phyloP scores from a whole-genome alignment of 2,797 vertebrate species.

The Siniperca undulata region DNA sequence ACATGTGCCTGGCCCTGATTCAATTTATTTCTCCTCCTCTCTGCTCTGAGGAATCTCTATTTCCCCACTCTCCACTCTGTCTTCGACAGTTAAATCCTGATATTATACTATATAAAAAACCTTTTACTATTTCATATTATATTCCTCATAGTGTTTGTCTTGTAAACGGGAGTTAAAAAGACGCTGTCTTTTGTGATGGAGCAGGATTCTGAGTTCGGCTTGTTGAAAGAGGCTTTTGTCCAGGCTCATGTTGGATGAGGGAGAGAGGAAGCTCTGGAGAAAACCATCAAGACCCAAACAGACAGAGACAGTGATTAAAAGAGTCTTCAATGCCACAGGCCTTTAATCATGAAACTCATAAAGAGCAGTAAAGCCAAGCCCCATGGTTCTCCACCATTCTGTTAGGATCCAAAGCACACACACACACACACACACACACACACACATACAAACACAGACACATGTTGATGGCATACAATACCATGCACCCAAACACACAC shows the following conservation, averaged over 20 bases:
- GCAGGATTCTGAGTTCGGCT: background rate
- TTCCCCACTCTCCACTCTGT: background rate
- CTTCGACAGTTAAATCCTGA: slow-evolving; percentile 1
- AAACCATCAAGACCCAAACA: slow-evolving; percentile 54
- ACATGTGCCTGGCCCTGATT: slow-evolving; percentile 37
- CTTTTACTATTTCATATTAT: slow-evolving; percentile 19
- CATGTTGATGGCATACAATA: slow-evolving; percentile 15
- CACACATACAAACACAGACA: background rate
- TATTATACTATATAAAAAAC: slow-evolving; percentile 22
- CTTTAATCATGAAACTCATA: slow-evolving; percentile 68
- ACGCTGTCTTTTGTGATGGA: slow-evolving; percentile 21
- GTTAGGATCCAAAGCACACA: slow-evolving; percentile 27
- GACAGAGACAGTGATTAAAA: slow-evolving; percentile 63
- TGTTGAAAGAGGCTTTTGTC: slow-evolving; percentile 62
- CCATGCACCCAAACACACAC: slow-evolving; percentile 13
- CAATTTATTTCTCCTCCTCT: slow-evolving; percentile 39
- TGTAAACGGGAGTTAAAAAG: slow-evolving; percentile 35
- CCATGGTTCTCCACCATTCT: slow-evolving; percentile 27
- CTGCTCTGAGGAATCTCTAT: slow-evolving; percentile 18
- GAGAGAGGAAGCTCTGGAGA: slow-evolving; percentile 44
- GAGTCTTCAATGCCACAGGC: slow-evolving; percentile 51
- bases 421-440: background rate
- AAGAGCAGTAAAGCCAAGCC: slow-evolving; percentile 48
- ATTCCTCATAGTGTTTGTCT: slow-evolving; percentile 26
- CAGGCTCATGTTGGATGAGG: slow-evolving; percentile 40